phyloP scores from a whole-genome alignment of 1,140 invertebrate species.

The Caligus rogercresseyi region DNA sequence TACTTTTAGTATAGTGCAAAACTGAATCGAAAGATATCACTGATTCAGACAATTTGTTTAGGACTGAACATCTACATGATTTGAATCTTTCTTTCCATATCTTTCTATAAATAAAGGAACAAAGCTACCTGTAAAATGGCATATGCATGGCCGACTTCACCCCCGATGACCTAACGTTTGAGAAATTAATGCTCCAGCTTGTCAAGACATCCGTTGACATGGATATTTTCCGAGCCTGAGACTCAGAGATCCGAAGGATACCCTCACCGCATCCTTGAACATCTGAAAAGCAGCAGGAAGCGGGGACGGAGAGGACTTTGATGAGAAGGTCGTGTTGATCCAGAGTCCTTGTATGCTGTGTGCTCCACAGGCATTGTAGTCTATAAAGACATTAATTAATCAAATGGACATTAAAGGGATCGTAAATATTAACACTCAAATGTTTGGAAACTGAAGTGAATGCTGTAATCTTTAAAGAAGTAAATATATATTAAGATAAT shows the following conservation, averaged over 20 bases:
- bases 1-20: too few species aligned
- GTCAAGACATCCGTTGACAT: slow-evolving; percentile 25
- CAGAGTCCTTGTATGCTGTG: slow-evolving; percentile 24
- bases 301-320: slow-evolving; percentile 22
- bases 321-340: slow-evolving; percentile 22
- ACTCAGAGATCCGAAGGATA: slow-evolving; percentile 18
- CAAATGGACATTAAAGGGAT: neutral
- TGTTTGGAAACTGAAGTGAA: slow-evolving; percentile 16
- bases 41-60: neutral
- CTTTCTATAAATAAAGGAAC: neutral
- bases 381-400: neutral
- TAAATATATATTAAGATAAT: too few species aligned
- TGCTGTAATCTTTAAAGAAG: too few species aligned
- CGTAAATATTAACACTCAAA: neutral
- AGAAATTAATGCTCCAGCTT: slow-evolving; percentile 23
- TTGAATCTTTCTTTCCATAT: too few species aligned
- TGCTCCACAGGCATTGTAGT: slow-evolving; percentile 25
- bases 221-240: slow-evolving; percentile 18
- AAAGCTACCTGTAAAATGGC: slow-evolving; percentile 25
- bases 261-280: slow-evolving; percentile 22
- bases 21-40: neutral
- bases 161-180: slow-evolving; percentile 24
- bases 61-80: neutral
- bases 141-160: slow-evolving; percentile 26
- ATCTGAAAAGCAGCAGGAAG: slow-evolving; percentile 24